Conservation (phyloP, 2,113 vertebrate genomes). For the Hypanus sabinus region DNA sequence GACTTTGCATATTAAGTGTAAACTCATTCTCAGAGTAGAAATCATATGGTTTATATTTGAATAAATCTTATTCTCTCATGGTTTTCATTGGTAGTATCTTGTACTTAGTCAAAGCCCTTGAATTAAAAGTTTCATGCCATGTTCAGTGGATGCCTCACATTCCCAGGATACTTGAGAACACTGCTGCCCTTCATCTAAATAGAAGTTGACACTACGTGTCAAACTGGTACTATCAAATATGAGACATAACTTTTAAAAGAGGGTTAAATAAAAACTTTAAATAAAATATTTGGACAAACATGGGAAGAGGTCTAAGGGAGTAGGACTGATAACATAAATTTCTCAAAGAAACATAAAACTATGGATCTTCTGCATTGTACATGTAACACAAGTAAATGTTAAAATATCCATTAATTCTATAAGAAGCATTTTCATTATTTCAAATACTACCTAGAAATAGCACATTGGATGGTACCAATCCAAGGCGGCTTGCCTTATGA, state of each 20-base stretch:
- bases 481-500: not conserved
- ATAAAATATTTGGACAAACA: not conserved
- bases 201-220: not conserved
- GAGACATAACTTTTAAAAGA: not conserved
- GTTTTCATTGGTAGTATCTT: not conserved
- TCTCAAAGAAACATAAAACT: not conserved
- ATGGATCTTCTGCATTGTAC: not conserved
- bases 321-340: too few species aligned
- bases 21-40: not conserved
- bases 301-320: not conserved
- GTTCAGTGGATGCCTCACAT: not conserved
- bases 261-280: not conserved
- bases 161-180: not conserved
- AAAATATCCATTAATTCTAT: not conserved
- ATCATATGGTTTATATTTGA: not conserved
- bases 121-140: not conserved
- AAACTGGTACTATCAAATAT: not conserved
- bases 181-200: not conserved
- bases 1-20: not conserved
- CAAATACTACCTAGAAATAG: not conserved
- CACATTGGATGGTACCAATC: not conserved
- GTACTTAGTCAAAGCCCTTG: not conserved
- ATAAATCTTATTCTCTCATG: not conserved
- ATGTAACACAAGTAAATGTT: not conserved
- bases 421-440: not conserved